These are phyloP conservation scores for Macrotis lagotis DNA, from an alignment of 2,113 vertebrate species.

Conservation along the genomic window DNA sequence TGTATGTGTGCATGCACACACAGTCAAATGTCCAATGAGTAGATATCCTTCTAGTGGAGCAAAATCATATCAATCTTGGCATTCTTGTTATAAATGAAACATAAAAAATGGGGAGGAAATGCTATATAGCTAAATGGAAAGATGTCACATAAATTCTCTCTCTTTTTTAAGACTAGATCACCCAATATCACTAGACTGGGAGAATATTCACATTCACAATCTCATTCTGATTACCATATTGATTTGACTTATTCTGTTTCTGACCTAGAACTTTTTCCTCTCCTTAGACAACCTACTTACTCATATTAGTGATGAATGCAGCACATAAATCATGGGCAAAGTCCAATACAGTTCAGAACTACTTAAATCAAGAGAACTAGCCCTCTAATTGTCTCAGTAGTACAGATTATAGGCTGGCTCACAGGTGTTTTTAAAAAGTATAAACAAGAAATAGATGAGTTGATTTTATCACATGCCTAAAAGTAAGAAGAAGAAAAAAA, in stretches of 20 bases:
- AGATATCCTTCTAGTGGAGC: not conserved
- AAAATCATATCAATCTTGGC: not conserved
- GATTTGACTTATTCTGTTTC: not conserved
- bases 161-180: not conserved
- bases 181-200: not conserved
- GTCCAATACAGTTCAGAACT: not conserved
- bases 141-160: not conserved
- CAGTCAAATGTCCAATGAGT: not conserved
- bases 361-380: not conserved
- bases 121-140: not conserved
- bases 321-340: not conserved
- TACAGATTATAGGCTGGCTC: not conserved
- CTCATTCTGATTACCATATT: not conserved
- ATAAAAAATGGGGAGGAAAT: not conserved
- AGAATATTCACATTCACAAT: not conserved
- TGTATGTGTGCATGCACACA: not conserved
- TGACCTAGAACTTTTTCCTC: not conserved
- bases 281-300: not conserved
- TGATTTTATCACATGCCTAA: not conserved
- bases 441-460: not conserved
- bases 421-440: not conserved
- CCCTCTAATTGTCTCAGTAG: not conserved
- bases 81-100: not conserved
- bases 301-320: not conserved
- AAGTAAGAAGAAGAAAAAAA: not conserved